Conservation (phyloP, 2,797 vertebrate genomes). For the Sebastes vulpes region DNA sequence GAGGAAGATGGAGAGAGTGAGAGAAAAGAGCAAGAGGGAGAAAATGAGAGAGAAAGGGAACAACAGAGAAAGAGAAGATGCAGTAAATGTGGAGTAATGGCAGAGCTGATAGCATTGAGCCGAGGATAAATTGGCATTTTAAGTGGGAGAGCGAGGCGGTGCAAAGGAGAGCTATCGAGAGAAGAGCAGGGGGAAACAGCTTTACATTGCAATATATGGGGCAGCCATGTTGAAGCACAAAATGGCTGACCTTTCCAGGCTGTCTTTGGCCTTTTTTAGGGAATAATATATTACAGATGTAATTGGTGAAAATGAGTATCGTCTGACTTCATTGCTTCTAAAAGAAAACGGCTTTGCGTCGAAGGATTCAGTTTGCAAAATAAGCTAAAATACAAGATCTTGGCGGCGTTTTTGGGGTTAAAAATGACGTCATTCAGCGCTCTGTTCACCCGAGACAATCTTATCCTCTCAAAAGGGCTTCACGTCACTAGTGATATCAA, state of each 20-base stretch:
- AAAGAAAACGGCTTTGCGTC: background rate
- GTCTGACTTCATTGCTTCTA: conserved; percentile 11
- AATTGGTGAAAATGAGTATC: conserved; percentile 24
- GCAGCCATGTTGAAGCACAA: conserved; percentile 84
- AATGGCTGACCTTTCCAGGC: conserved; percentile 81
- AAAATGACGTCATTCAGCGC: conserved; percentile 13
- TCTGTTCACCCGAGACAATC: conserved; percentile 19
- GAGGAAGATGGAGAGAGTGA: conserved; percentile 28
- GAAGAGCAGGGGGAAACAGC: conserved; percentile 59
- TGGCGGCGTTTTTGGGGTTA: background rate
- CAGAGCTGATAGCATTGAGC: conserved; percentile 82
- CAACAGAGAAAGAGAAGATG: conserved; percentile 61
- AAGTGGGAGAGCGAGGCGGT: conserved; percentile 79
- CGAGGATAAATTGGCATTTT: conserved; percentile 85
- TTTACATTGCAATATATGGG: conserved; percentile 76
- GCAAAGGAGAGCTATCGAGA: conserved; percentile 67
- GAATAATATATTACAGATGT: conserved; percentile 23
- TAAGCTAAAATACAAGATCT: background rate
- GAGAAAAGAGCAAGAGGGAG: conserved; percentile 5
- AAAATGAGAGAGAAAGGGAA: conserved; percentile 33
- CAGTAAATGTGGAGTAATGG: conserved; percentile 82
- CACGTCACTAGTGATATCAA: conserved; percentile 40
- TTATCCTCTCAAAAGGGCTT: conserved; percentile 36
- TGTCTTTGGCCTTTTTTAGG: conserved; percentile 52
- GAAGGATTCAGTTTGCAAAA: conserved; percentile 12